Base-by-base conservation (phyloP, 2,888 invertebrate genomes). In the Urechis unicinctus region DNA sequence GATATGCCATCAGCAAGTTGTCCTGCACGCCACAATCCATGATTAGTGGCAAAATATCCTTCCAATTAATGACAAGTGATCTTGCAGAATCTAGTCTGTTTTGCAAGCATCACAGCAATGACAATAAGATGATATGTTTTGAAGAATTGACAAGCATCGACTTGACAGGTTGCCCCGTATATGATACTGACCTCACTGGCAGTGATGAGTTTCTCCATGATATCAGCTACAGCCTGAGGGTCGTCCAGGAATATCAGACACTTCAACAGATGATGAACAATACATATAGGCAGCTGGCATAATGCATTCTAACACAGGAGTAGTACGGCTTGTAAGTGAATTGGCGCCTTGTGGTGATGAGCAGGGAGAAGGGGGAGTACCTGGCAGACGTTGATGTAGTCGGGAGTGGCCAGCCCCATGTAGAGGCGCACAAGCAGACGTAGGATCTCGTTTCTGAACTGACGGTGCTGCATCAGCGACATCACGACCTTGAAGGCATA, bases 401-500 rank as follows among this genome's bases (percentile, higher is more conserved):
- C 97, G 0, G 97, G 94, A 29, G 90, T 87, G 26, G 87, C 85
- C 42, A 96, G 82, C 55, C 89, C 88, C 64, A 89, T 84, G 78
- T 97, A 98, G 1, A 98, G 82, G 53, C 86, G 87, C 4, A 97
- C 94, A 54, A 98, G 82, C 22, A 90, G 87, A 26, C 90, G 85
- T 42, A 98, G 82, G 6, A 97, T 91, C 60, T 87, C 87, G 77
- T 62, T 65, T 17, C 97, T 86, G 78, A 96, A 97, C 26, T 88
- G 89, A 53, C 91, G 85, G 78, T 95, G 94, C 74, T 95, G 93
- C 36, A 97, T 89, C 3, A 96, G 83, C 55, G 94, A 92, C 91
- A 97, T 93, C 1, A 91, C 92, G 17, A 96, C 93, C 78, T 91
- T 90, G 75, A 96, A 92, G 22, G 96, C 93, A 79, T 98, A 97